phyloP scores from a whole-genome alignment of 2,888 invertebrate genomes.

The Platyscelio sp. region DNA sequence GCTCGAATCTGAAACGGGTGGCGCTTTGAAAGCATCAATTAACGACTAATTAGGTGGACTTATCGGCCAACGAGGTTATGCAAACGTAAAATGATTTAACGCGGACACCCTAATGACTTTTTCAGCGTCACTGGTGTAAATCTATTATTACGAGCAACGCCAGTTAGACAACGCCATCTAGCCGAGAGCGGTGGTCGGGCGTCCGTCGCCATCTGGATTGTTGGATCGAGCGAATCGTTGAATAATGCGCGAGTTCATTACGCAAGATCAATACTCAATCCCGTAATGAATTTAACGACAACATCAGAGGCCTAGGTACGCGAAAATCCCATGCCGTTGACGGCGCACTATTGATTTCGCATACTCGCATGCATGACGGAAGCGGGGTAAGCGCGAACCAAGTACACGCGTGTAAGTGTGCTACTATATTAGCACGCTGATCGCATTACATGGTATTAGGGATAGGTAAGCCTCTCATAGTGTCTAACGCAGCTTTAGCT shows the following conservation, averaged over 20 bases:
- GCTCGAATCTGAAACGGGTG: no score
- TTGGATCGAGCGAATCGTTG: no score
- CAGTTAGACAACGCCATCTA: no score
- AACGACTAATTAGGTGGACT: no score
- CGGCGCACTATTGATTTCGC: conserved; percentile 79
- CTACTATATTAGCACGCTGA: conserved; percentile 79
- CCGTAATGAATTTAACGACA: conserved; percentile 1
- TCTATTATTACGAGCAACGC: no score
- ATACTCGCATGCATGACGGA: conserved; percentile 68
- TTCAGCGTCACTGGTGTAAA: no score
- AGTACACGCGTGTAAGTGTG: conserved; percentile 68
- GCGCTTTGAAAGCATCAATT: no score
- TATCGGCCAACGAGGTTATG: no score
- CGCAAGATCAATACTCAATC: conserved; percentile 14
- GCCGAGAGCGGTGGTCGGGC: no score
- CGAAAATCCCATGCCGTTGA: conserved; percentile 76
- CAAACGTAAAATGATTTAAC: no score
- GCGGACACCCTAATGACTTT: no score
- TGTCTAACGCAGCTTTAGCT: conserved; percentile 68
- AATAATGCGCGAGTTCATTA: neutral
- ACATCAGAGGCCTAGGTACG: conserved; percentile 70
- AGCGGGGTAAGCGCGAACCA: conserved; percentile 51
- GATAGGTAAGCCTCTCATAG: conserved; percentile 82
- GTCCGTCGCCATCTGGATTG: neutral
- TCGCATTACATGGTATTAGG: conserved; percentile 85